A percentile compares a stretch with the other conserved stretches of the same genome.
These are phyloP conservation scores for Osmerus mordax DNA, from an alignment of 2,113 vertebrate species.

Conservation along the genomic window DNA sequence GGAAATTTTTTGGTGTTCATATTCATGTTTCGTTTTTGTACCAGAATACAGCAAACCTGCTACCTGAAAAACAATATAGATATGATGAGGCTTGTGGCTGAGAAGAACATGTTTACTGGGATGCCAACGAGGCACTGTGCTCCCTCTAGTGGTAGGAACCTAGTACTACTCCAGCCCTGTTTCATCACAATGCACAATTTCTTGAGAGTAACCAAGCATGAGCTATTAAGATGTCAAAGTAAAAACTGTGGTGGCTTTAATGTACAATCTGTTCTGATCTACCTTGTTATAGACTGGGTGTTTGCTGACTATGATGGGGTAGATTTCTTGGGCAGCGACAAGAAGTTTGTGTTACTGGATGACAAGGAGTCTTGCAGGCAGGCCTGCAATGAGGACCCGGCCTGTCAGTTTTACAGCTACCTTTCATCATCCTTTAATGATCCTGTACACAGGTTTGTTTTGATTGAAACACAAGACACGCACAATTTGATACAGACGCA, in stretches of 20 bases:
- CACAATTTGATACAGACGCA: neutral
- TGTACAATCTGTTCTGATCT: neutral
- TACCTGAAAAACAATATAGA: constrained; percentile 40
- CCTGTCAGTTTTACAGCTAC: constrained; percentile 67
- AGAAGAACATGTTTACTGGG: constrained; percentile 41
- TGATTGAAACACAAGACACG: neutral
- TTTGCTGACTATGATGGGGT: constrained; percentile 11
- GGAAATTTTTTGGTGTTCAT: no score
- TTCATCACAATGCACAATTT: no score
- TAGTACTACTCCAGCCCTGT: no score
- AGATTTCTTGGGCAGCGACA: constrained; percentile 39
- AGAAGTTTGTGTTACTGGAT: constrained; percentile 24
- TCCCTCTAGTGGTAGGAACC: constrained; percentile 5
- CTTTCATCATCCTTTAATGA: neutral
- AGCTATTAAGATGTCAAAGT: neutral
- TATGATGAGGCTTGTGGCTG: neutral
- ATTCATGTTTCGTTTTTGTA: no score
- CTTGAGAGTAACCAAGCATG: neutral
- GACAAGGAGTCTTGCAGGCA: constrained; percentile 25
- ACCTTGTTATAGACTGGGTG: constrained; percentile 43
- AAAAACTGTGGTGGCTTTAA: neutral
- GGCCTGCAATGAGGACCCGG: constrained; percentile 38
- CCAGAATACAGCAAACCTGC: constrained; percentile 23
- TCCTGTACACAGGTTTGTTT: neutral
- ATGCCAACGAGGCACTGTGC: constrained; percentile 45